Evolutionary conservation across 2,113 vertebrate species (phyloP), one percentile per base, ranked within the genome.

Genomic region (Bubo blakistoni): DNA sequence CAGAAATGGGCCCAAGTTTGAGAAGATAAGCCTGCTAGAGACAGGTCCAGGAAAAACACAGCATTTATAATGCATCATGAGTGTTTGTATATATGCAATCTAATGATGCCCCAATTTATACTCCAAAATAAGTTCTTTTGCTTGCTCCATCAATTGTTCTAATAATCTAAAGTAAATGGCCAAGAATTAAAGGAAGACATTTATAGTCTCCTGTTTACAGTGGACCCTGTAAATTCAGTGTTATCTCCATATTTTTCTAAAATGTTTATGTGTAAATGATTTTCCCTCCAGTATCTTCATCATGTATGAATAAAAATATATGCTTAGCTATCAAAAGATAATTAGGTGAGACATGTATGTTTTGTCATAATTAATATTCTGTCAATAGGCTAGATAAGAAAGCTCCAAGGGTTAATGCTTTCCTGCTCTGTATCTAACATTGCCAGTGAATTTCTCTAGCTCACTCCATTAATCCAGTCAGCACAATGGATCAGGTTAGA

Each of bases 391-490:
- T 94, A 98, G 98, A 98, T 98, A 98, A 98, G 98, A 96, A 97
- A 98, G 96, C 97, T 97, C 96, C 92, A 98, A 96, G 97, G 98
- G 97, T 98, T 98, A 98, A 98, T 98, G 97, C 97, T 98, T 98
- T 95, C 91, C 97, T 98, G 95, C 88, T 90, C 96, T 97, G 95
- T 97, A 97, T 98, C 97, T 96, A 97, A 91, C 92, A 94, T 94
- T 96, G 97, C 97, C 97, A 98, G 98, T 97, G 97, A 98, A 97
- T 98, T 98, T 98, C 97, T 98, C 98, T 98, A 92, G 95, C 97
- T 98, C 98, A 98, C 97, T 98, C 97, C 98, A 98, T 98, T 98
- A 98, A 98, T 98, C 97, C 98, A 98, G 98, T 98, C 98, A 98
- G 97, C 97, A 98, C 98, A 98, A 98, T 98, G 98, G 98, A 98